Conservation (phyloP, 2,888 invertebrate genomes). For the Amitus sp. region DNA sequence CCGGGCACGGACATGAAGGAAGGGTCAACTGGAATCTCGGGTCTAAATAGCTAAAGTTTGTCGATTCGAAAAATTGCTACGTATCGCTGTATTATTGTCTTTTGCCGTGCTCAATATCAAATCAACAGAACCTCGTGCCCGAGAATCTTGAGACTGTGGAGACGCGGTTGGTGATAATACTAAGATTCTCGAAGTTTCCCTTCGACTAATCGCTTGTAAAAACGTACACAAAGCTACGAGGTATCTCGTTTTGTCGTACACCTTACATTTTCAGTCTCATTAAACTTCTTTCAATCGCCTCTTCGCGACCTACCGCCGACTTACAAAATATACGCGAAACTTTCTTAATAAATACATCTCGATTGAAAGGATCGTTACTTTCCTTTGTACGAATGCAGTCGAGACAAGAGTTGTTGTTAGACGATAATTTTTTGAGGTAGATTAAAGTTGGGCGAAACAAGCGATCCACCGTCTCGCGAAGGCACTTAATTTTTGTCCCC, state of each 20-base stretch:
- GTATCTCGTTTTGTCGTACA: slow-evolving; percentile 60
- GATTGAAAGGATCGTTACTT: background rate
- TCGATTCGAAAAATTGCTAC: too few species aligned
- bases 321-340: background rate
- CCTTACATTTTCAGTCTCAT: slow-evolving; percentile 62
- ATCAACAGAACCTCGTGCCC: too few species aligned
- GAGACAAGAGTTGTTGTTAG: background rate
- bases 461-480: slow-evolving; percentile 5
- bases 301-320: slow-evolving; percentile 21
- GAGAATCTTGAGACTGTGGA: too few species aligned
- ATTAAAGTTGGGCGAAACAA: background rate
- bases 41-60: too few species aligned
- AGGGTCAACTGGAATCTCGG: too few species aligned
- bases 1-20: too few species aligned
- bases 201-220: slow-evolving; percentile 45
- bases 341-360: background rate
- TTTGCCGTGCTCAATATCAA: too few species aligned
- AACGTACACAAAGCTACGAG: slow-evolving; percentile 60
- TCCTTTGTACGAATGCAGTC: background rate
- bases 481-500: too few species aligned
- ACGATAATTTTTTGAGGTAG: background rate
- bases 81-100: too few species aligned
- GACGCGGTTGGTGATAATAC: slow-evolving; percentile 55
- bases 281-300: slow-evolving; percentile 47
- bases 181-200: slow-evolving; percentile 49